Percentiles rank a stretch among this genome's conserved stretches.
Evolutionary conservation across 2,888 invertebrate species (phyloP).

Genomic region (Crepidodera aurea): DNA sequence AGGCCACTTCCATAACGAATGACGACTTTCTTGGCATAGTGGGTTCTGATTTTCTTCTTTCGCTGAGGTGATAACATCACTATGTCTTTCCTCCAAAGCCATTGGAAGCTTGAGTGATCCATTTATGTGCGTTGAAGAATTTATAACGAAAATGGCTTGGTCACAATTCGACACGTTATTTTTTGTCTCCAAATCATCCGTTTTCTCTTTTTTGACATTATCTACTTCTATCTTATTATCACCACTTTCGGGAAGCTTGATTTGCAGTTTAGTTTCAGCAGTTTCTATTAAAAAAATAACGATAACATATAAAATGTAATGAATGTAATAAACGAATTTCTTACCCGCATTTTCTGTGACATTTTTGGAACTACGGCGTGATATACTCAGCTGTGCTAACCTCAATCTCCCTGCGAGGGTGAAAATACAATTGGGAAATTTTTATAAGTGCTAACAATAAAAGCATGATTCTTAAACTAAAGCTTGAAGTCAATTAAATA

Average conservation of each 20-base stretch:
- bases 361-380: slow-evolving; percentile 13
- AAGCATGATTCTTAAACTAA: too few species aligned
- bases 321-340: neutral
- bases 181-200: slow-evolving; percentile 28
- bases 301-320: neutral
- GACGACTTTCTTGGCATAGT: slow-evolving; percentile 57
- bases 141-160: slow-evolving; percentile 33
- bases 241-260: slow-evolving; percentile 22
- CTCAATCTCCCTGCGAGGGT: slow-evolving; percentile 19
- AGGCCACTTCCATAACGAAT: slow-evolving; percentile 72
- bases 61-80: slow-evolving; percentile 49
- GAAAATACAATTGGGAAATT: slow-evolving; percentile 2
- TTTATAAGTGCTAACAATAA: neutral
- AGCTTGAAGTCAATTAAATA: too few species aligned
- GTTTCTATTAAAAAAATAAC: slow-evolving; percentile 12
- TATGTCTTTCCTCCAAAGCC: slow-evolving; percentile 48
- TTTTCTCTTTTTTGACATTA: slow-evolving; percentile 16
- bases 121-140: slow-evolving; percentile 54
- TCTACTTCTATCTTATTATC: slow-evolving; percentile 15
- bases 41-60: slow-evolving; percentile 42
- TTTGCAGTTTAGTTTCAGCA: slow-evolving; percentile 24
- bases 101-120: slow-evolving; percentile 54
- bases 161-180: slow-evolving; percentile 35
- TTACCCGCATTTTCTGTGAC: slow-evolving; percentile 13
- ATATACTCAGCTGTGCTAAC: slow-evolving; percentile 18